Evolutionary conservation across 2,888 invertebrate species (phyloP).

Genomic region (Pollenia labialis): DNA sequence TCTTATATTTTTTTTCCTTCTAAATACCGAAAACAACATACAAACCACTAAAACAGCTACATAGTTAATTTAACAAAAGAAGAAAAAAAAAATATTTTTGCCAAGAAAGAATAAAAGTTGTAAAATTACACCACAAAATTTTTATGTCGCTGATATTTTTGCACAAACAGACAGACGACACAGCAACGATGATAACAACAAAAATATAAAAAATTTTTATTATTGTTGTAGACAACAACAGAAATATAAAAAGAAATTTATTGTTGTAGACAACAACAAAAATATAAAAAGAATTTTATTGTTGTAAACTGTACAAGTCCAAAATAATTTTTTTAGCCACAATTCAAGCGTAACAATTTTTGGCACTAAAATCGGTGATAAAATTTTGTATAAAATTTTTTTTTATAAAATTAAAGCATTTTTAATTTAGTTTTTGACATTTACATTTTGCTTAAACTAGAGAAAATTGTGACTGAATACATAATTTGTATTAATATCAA

Average conservation of each 20-base stretch:
- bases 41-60: slow-evolving; percentile 28
- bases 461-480: neutral
- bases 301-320: slow-evolving; percentile 7
- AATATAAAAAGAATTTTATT: slow-evolving; percentile 28
- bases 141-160: slow-evolving; percentile 38
- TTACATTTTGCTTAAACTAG: slow-evolving; percentile 20
- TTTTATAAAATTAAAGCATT: slow-evolving; percentile 13
- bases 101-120: slow-evolving; percentile 1
- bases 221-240: neutral
- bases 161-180: neutral
- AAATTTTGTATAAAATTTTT: slow-evolving; percentile 44
- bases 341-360: slow-evolving; percentile 66
- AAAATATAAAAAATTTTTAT: neutral
- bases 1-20: neutral
- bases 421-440: slow-evolving; percentile 37
- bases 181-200: neutral
- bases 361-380: slow-evolving; percentile 59
- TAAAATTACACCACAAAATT: slow-evolving; percentile 42
- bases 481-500: neutral
- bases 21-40: slow-evolving; percentile 7
- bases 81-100: slow-evolving; percentile 17
- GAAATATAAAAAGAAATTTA: neutral
- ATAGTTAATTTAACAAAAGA: slow-evolving; percentile 45
- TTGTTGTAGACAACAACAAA: neutral
- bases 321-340: slow-evolving; percentile 34